Percentiles rank a stretch among this genome's conserved stretches.
Evolutionary conservation across 64 coral and sea anemone genomes (phyloP).

Genomic region (Hydrozoanthus tunicans): DNA sequence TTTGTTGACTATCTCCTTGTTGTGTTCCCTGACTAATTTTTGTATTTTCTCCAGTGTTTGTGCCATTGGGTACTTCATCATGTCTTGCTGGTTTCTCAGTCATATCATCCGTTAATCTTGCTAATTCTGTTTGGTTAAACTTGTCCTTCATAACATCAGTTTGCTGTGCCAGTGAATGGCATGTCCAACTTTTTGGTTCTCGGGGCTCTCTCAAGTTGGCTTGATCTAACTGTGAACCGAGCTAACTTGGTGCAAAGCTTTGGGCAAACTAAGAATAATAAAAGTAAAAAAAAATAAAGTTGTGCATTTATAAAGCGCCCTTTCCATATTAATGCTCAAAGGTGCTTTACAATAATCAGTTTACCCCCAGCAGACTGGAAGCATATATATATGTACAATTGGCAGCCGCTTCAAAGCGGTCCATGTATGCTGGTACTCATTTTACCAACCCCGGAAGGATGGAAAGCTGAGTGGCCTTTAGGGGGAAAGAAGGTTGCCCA

Average conservation of each 20-base stretch:
- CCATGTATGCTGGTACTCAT: too few relatives aligned
- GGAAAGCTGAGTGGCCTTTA: too few relatives aligned
- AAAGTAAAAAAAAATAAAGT: neutral
- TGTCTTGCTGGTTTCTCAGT: slow-evolving; percentile 34
- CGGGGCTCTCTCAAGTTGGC: slow-evolving; percentile 54
- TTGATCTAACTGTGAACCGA: slow-evolving; percentile 55
- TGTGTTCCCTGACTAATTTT: neutral
- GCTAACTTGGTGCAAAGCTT: slow-evolving; percentile 14
- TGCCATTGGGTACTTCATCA: neutral
- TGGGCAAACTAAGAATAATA: slow-evolving; percentile 8
- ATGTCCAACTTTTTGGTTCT: slow-evolving; percentile 60
- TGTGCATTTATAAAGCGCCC: neutral
- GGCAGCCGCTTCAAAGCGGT: too few relatives aligned
- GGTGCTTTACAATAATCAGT: too few relatives aligned
- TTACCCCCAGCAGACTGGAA: too few relatives aligned
- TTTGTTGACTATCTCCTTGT: slow-evolving; percentile 13
- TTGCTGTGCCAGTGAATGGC: slow-evolving; percentile 63
- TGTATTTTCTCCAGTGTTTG: slow-evolving; percentile 10
- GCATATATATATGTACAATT: too few relatives aligned
- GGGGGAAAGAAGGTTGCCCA: too few relatives aligned
- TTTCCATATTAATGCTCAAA: neutral
- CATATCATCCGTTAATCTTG: slow-evolving; percentile 42
- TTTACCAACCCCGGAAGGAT: too few relatives aligned
- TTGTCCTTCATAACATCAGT: slow-evolving; percentile 82
- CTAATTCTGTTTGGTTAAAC: slow-evolving; percentile 27